These are phyloP conservation scores for Furnarius figulus DNA, from an alignment of 2,113 vertebrate species.

Conservation along the genomic window DNA sequence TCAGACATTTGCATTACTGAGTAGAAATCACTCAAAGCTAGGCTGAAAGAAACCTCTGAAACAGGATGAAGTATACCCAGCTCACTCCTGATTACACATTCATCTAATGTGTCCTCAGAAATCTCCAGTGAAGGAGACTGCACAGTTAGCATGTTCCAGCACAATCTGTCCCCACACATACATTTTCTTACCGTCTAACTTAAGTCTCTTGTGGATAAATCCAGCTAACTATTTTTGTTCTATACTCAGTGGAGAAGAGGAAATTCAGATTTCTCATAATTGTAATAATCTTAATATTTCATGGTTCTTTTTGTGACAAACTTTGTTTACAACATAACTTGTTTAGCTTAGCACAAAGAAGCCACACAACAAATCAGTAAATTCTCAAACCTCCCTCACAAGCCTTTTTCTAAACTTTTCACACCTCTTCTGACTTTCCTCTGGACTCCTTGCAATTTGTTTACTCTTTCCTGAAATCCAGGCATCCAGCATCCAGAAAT, in stretches of 20 bases:
- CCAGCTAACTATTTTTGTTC: background rate
- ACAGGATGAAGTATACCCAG: constrained; percentile 31
- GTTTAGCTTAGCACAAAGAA: background rate
- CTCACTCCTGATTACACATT: constrained; percentile 58
- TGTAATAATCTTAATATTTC: background rate
- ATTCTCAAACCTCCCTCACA: background rate
- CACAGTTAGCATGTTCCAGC: constrained; percentile 41
- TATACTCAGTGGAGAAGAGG: background rate
- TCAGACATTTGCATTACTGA: constrained; percentile 52
- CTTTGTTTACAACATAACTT: background rate
- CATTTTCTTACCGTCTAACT: constrained; percentile 7
- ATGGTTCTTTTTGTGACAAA: background rate
- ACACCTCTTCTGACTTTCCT: background rate
- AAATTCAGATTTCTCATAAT: background rate
- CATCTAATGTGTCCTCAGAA: constrained; percentile 42
- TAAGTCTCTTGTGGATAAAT: constrained; percentile 5
- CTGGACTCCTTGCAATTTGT: background rate
- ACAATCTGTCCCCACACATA: constrained; percentile 31
- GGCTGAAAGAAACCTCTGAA: constrained; percentile 52
- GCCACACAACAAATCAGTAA: background rate
- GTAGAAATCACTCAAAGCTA: constrained; percentile 28
- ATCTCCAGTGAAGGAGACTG: constrained; percentile 47
- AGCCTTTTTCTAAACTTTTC: background rate
- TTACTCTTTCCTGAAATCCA: background rate
- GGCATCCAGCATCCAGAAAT: background rate